These are phyloP conservation scores for Dione vanillae DNA, from an alignment of 2,888 invertebrate genomes.

Conservation along the genomic window DNA sequence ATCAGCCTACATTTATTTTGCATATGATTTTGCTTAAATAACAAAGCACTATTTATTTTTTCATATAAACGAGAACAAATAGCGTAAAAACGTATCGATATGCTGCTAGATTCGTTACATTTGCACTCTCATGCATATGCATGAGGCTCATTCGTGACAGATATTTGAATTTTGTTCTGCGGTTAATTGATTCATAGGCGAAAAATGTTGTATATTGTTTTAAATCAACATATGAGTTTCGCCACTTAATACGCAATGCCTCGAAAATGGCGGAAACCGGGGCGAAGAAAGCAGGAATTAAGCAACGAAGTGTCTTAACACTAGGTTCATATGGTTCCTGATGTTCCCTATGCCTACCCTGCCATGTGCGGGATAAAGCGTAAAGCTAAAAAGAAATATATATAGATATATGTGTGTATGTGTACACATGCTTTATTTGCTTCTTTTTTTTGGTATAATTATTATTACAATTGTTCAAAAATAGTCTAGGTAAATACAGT, in stretches of 20 bases:
- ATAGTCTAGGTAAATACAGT: no score
- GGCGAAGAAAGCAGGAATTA: neutral
- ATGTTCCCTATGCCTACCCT: no score
- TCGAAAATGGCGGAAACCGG: neutral
- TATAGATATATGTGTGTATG: no score
- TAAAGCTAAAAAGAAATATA: no score
- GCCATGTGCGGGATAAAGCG: no score
- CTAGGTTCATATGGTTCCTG: no score
- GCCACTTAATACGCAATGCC: neutral
- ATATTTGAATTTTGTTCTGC: conserved; percentile 30
- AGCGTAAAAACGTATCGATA: conserved; percentile 34
- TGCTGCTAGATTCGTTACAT: conserved; percentile 56
- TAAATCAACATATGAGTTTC: neutral
- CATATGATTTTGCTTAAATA: neutral
- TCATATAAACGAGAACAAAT: conserved; percentile 9
- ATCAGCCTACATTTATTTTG: neutral
- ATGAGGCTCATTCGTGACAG: conserved; percentile 46
- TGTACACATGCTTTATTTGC: no score
- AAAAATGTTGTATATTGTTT: conserved; percentile 7
- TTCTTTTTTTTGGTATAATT: no score
- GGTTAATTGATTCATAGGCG: conserved; percentile 13
- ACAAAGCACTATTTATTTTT: conserved; percentile 2
- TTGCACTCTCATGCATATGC: conserved; percentile 57
- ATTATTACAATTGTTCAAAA: no score
- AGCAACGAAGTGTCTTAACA: no score